phyloP scores from a whole-genome alignment of 2,113 vertebrate genomes.

The Elaphurus davidianus region DNA sequence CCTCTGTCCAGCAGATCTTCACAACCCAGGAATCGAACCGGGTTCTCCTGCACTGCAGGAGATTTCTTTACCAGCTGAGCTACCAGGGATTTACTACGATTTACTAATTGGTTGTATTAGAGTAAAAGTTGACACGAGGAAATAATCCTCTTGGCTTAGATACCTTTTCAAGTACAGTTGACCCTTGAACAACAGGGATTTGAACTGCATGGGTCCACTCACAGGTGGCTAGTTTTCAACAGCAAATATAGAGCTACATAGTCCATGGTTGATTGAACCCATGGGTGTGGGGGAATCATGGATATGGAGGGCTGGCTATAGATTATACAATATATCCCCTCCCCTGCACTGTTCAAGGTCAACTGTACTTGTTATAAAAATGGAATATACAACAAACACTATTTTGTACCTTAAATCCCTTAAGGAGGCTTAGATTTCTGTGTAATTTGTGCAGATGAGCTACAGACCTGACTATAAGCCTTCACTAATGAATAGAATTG shows the following conservation, averaged over 20 bases:
- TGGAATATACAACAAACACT: background rate
- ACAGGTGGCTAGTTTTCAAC: background rate
- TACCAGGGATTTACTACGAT: background rate
- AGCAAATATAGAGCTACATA: background rate
- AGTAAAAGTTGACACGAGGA: background rate
- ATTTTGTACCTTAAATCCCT: background rate
- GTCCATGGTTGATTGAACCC: background rate
- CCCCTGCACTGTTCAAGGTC: background rate
- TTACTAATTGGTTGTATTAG: background rate
- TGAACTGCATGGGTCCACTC: background rate
- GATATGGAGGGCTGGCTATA: background rate
- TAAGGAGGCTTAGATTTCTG: background rate
- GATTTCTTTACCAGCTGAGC: background rate
- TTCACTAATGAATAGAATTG: background rate
- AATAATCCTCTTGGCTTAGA: background rate
- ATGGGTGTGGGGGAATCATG: fast-evolving
- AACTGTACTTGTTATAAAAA: background rate
- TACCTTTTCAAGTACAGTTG: background rate
- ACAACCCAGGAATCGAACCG: background rate
- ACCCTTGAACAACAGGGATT: background rate
- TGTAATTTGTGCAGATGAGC: background rate
- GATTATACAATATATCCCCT: background rate
- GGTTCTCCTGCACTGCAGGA: background rate
- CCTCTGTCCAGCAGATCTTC: background rate
- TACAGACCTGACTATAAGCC: background rate